A percentile compares a stretch with the other conserved stretches of the same genome.
Conservation (phyloP, 2,797 vertebrate genomes). For the Cirrhinus mrigala region DNA sequence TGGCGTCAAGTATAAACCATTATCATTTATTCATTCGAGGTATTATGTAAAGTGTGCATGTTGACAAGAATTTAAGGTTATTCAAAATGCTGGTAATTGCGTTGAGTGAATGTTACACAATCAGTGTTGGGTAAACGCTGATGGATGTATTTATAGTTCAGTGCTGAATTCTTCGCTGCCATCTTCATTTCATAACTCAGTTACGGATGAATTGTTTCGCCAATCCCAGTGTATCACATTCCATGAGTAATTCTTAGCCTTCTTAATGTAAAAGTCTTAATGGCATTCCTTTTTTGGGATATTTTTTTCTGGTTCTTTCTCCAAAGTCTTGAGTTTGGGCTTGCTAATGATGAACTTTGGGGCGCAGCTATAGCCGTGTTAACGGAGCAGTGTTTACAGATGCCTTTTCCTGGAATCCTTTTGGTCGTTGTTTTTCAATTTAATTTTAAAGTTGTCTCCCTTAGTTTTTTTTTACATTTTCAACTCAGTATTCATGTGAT, state of each 20-base stretch:
- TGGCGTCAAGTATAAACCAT: constrained; percentile 13
- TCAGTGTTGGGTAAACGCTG: constrained; percentile 49
- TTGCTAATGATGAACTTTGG: constrained; percentile 56
- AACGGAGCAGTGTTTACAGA: constrained; percentile 71
- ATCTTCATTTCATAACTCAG: constrained; percentile 42
- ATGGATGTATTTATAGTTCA: constrained; percentile 37
- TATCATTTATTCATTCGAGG: constrained; percentile 24
- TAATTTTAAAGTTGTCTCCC: background rate
- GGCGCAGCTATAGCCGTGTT: constrained; percentile 75
- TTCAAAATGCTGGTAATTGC: constrained; percentile 41
- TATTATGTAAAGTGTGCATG: constrained; percentile 45
- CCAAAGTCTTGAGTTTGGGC: constrained; percentile 74
- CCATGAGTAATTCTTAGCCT: constrained; percentile 71
- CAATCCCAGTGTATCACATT: constrained; percentile 75
- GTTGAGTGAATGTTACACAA: constrained; percentile 51
- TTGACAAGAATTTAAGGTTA: constrained; percentile 38
- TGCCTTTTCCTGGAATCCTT: constrained; percentile 77
- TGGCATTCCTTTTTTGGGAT: constrained; percentile 79
- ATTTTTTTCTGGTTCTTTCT: constrained; percentile 65
- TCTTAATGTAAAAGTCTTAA: constrained; percentile 77
- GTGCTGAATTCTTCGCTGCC: constrained; percentile 45
- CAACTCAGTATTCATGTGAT: background rate
- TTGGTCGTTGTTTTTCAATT: constrained; percentile 27
- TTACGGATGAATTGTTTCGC: constrained; percentile 19
- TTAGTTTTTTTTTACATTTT: background rate